These are phyloP conservation scores for Graptemys geographica DNA, from an alignment of 2,797 vertebrate genomes.

Conservation along the genomic window DNA sequence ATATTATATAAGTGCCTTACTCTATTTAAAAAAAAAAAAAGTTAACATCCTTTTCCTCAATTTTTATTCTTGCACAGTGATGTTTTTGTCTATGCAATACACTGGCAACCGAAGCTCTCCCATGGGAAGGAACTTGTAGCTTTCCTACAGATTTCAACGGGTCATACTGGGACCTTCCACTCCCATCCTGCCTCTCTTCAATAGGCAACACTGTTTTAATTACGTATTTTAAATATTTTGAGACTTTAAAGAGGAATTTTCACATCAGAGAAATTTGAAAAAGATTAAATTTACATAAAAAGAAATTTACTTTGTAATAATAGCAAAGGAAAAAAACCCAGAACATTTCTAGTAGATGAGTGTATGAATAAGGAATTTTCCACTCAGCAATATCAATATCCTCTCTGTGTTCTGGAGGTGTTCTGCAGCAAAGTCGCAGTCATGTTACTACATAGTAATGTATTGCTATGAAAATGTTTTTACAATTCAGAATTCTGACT, in stretches of 20 bases:
- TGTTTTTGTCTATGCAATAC: background rate
- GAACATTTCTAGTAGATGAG: background rate
- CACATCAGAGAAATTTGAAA: background rate
- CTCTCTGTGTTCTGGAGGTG: background rate
- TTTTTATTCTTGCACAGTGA: background rate
- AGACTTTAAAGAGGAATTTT: background rate
- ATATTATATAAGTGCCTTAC: background rate
- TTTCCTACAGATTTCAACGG: background rate
- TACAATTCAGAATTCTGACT: background rate
- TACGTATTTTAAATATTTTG: background rate
- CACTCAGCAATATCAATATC: background rate
- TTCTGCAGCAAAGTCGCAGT: background rate
- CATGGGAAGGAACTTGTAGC: background rate
- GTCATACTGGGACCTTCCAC: background rate
- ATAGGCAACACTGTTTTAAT: background rate
- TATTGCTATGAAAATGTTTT: background rate
- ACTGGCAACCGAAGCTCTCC: background rate
- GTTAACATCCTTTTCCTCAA: background rate
- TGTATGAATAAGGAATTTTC: background rate
- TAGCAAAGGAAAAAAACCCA: background rate
- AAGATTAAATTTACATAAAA: background rate
- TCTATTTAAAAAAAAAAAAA: background rate
- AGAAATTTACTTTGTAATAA: background rate
- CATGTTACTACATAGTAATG: background rate
- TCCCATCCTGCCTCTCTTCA: background rate